Base-by-base conservation (phyloP, 2,888 invertebrate genomes). In the Malthinus seriepunctatus region DNA sequence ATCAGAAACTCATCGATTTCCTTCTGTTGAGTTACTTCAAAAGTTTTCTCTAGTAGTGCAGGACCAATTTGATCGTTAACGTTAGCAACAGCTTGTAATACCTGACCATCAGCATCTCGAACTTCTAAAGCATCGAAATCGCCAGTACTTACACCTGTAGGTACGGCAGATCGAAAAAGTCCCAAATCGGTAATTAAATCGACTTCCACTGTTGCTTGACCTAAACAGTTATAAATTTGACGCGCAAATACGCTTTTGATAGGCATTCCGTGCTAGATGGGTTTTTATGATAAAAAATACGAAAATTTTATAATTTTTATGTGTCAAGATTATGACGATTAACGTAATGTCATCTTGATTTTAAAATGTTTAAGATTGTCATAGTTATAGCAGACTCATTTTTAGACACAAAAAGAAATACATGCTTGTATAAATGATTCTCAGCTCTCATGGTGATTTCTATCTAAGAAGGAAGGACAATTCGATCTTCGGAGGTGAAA, bases 181-280 rank as follows among this genome's bases (percentile, higher is more conserved):
- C 91, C 95, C 73, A 89, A 86, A 70, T 90, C 95, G 10, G 89
- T 89, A 1, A 87, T 84, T 70, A 88, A 78, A 73, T 89, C 88
- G 69, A 99, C 99, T 82, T 99, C 99, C 50, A 99, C 96, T 35
- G 99, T 99, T 65, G 99, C 99, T 78, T 99, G 98, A 64, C 99
- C 99, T 78, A 98, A 91, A 56, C 97, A 98, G 84, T 99, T 98
- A 80, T 93, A 99, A 81, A 99, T 98, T 81, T 95, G 95, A 79
- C 98, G 93, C 66, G 98, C 98, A 76, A 90, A 88, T 75, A 98
- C 89, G 64, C 91, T 90, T 79, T 90, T 88, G 80, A 97, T 93
- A 61, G 95, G 88, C 96, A 96, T 97, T 23, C 23, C 5, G 23
- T 5, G 23, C 23, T 23, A 23, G 23, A 23, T 23, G 5, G 2